phyloP scores from a whole-genome alignment of 2,797 vertebrate genomes.

The Poeciliopsis presidionis region DNA sequence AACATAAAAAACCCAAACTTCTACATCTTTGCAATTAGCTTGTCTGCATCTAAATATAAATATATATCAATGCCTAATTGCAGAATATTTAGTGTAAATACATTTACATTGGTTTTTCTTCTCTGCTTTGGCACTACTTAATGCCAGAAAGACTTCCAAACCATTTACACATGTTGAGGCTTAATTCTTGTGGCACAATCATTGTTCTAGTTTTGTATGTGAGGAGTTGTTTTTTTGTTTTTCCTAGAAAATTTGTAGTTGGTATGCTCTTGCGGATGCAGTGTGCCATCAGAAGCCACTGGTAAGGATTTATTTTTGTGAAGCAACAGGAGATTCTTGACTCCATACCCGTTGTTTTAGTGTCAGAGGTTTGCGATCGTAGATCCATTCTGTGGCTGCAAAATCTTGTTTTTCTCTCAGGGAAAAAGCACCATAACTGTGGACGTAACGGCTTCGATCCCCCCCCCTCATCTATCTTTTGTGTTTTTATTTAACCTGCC shows the following conservation, averaged over 20 bases:
- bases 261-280: constrained; percentile 48
- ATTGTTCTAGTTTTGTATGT: constrained; percentile 25
- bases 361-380: constrained; percentile 7
- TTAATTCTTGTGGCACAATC: constrained; percentile 60
- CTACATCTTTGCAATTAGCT: constrained; percentile 73
- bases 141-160: constrained; percentile 64
- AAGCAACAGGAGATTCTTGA: constrained; percentile 6
- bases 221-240: constrained; percentile 36
- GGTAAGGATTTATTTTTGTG: constrained; percentile 25
- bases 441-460: constrained; percentile 20
- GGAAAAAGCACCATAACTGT: constrained; percentile 29
- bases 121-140: constrained; percentile 71
- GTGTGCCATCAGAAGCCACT: constrained; percentile 44
- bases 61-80: constrained; percentile 78
- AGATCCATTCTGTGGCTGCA: constrained; percentile 7
- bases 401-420: constrained; percentile 11
- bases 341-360: constrained; percentile 7
- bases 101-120: constrained; percentile 59
- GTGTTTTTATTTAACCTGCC: not conserved
- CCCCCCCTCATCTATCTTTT: constrained; percentile 6
- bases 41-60: constrained; percentile 79
- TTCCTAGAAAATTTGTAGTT: constrained; percentile 20
- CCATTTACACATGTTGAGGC: constrained; percentile 30
- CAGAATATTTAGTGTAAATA: constrained; percentile 70
- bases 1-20: constrained; percentile 63